Conservation (phyloP, 2,113 vertebrate genomes). For the Odocoileus hemionus region DNA sequence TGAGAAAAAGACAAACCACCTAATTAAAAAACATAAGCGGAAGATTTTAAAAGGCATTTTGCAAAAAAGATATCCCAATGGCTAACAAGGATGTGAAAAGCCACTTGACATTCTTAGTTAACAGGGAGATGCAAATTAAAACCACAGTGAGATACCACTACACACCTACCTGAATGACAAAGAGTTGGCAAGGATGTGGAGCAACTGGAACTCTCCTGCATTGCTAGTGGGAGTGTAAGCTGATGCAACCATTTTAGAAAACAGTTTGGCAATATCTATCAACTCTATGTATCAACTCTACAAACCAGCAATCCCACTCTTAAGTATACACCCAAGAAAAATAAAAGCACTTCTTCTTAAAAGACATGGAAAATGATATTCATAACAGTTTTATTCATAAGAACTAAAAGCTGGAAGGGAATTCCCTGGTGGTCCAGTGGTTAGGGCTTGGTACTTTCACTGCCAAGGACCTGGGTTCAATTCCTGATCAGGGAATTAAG, state of each 20-base stretch:
- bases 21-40: not conserved
- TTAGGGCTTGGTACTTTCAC: not conserved
- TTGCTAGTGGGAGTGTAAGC: not conserved
- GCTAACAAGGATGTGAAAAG: not conserved
- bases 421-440: not conserved
- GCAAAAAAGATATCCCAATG: not conserved
- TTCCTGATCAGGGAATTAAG: not conserved
- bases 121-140: constrained; percentile 36
- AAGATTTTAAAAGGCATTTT: constrained; percentile 13
- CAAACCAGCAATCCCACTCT: not conserved
- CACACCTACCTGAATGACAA: not conserved
- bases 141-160: not conserved
- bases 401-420: not conserved
- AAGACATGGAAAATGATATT: not conserved
- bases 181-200: not conserved
- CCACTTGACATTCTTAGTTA: constrained; percentile 5
- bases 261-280: not conserved
- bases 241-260: not conserved
- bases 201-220: not conserved
- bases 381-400: not conserved
- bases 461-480: not conserved
- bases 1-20: not conserved
- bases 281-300: not conserved
- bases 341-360: not conserved
- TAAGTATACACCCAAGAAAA: not conserved